Conservation (phyloP, 1,140 invertebrate species). For the Lethrus apterus region DNA sequence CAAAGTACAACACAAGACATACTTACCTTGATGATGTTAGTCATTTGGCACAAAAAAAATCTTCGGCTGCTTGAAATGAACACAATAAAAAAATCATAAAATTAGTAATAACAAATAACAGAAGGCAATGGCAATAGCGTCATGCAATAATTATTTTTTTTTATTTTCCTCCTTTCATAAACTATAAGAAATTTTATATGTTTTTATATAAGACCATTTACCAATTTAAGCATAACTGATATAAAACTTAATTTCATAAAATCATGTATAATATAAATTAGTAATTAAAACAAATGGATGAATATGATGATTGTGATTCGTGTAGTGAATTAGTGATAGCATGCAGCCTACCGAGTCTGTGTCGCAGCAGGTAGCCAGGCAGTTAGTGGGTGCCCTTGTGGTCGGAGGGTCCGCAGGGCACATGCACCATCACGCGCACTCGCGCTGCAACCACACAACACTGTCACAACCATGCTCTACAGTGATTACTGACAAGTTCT, state of each 20-base stretch:
- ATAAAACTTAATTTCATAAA: too few relatives aligned
- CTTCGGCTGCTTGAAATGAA: conserved; percentile 37
- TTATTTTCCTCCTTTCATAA: background rate
- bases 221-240: too few relatives aligned
- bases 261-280: too few relatives aligned
- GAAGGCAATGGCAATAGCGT: conserved; percentile 7
- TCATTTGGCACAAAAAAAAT: conserved; percentile 38
- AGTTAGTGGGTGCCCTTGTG: conserved; percentile 41
- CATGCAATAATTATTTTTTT: conserved; percentile 3
- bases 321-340: conserved; percentile 27
- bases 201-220: too few relatives aligned
- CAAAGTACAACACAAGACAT: too few relatives aligned
- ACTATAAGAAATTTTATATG: too few relatives aligned
- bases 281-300: background rate
- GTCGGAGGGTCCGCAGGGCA: conserved; percentile 39
- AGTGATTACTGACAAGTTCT: conserved; percentile 20
- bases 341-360: conserved; percentile 40
- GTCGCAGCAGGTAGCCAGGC: conserved; percentile 36
- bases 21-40: conserved; percentile 13
- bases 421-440: conserved; percentile 47
- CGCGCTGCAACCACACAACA: conserved; percentile 47
- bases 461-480: conserved; percentile 31
- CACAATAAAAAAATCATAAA: conserved; percentile 29
- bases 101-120: conserved; percentile 25
- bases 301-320: background rate